Evolutionary conservation across 2,888 invertebrate species (phyloP).

Genomic region (Conchocele bisecta): DNA sequence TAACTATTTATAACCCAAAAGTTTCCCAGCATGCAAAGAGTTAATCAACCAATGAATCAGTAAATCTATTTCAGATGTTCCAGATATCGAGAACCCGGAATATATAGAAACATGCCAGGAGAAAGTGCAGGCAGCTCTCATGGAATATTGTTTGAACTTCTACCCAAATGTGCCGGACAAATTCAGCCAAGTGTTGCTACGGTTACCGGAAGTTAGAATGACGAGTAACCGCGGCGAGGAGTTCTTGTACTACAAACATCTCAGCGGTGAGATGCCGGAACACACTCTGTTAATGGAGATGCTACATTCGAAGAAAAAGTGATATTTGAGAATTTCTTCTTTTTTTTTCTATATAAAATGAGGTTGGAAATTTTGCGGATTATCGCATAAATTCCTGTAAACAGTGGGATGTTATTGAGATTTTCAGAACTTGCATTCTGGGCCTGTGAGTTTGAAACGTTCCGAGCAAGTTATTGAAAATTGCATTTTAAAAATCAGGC

Average conservation of each 20-base stretch:
- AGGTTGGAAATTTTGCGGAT: no score
- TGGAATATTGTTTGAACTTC: slow-evolving; percentile 96
- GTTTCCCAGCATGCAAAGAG: no score
- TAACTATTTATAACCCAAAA: no score
- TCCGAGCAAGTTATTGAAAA: no score
- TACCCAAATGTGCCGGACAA: slow-evolving; percentile 88
- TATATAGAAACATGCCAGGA: slow-evolving; percentile 97
- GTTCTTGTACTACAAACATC: slow-evolving; percentile 96
- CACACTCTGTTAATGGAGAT: slow-evolving; percentile 99
- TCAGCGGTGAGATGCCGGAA: slow-evolving; percentile 96
- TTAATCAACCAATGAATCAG: no score
- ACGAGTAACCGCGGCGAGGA: slow-evolving; percentile 95
- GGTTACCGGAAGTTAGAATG: slow-evolving; percentile 96
- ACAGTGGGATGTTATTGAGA: no score
- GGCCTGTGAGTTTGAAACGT: no score
- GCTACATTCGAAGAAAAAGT: slow-evolving; percentile 92
- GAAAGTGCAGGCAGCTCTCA: slow-evolving; percentile 95
- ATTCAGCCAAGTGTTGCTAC: slow-evolving; percentile 95
- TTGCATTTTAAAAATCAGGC: no score
- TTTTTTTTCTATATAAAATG: no score
- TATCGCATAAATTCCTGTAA: no score
- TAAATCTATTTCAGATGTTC: slow-evolving; percentile 94
- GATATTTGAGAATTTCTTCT: no score
- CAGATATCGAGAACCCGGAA: slow-evolving; percentile 95
- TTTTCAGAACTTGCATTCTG: no score